Evolutionary conservation across 1,140 invertebrate genomes (phyloP).

Genomic region (Plectrocnemia conspersa): DNA sequence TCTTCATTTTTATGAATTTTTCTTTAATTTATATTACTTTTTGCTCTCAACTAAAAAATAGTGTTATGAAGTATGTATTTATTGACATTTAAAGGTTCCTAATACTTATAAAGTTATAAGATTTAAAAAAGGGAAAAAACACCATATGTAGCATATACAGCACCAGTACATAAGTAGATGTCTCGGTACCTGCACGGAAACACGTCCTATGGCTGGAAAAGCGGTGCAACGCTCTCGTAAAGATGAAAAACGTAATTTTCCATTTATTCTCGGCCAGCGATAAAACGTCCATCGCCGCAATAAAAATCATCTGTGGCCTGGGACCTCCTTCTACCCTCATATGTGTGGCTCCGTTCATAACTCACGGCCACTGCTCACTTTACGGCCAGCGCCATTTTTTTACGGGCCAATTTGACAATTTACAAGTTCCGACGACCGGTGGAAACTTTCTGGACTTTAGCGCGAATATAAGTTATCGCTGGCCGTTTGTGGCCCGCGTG

Average conservation of each 20-base stretch:
- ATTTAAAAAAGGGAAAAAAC: too few relatives aligned
- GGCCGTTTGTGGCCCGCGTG: too few relatives aligned
- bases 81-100: too few relatives aligned
- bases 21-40: too few relatives aligned
- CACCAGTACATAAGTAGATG: conserved; percentile 4
- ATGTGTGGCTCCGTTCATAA: conserved; percentile 12
- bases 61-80: too few relatives aligned
- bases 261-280: conserved; percentile 28
- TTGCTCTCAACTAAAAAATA: too few relatives aligned
- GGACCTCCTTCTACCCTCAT: neutral
- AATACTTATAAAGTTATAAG: too few relatives aligned
- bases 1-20: too few relatives aligned
- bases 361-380: neutral
- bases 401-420: conserved; percentile 15
- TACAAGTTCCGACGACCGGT: conserved; percentile 8
- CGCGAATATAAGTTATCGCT: too few relatives aligned
- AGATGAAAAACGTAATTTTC: conserved; percentile 33
- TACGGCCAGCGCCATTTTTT: conserved; percentile 11
- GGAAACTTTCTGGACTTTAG: too few relatives aligned
- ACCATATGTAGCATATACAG: conserved; percentile 5
- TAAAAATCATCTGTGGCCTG: conserved; percentile 30
- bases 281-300: conserved; percentile 32
- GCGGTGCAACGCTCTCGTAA: conserved; percentile 28
- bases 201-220: neutral
- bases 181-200: too few relatives aligned